phyloP scores from a whole-genome alignment of 2,113 vertebrate genomes.

The Antechinus flavipes region DNA sequence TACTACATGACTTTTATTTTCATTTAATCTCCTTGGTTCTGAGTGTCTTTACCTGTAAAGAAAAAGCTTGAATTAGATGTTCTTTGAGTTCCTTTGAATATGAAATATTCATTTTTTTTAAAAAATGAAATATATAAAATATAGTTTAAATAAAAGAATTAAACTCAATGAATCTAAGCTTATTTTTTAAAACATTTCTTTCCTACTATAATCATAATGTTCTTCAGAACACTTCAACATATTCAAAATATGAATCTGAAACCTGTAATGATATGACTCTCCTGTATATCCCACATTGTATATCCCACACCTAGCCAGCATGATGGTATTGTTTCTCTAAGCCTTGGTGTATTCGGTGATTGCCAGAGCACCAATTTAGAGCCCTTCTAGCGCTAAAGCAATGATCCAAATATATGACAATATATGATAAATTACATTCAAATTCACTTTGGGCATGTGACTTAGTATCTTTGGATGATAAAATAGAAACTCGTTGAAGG shows the following conservation, averaged over 20 bases:
- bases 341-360: background rate
- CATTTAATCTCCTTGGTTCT: background rate
- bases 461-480: background rate
- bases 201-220: slow-evolving; percentile 56
- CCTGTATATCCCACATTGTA: background rate
- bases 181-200: slow-evolving; percentile 54
- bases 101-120: background rate
- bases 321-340: background rate
- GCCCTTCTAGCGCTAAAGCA: background rate
- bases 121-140: slow-evolving; percentile 41
- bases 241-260: background rate
- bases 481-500: background rate
- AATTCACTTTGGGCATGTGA: background rate
- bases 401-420: background rate
- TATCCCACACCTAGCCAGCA: background rate
- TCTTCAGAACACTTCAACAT: slow-evolving; percentile 47
- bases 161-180: slow-evolving; percentile 56
- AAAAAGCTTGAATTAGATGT: background rate
- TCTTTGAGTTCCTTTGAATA: background rate
- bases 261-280: background rate
- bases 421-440: background rate
- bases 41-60: background rate
- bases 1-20: background rate
- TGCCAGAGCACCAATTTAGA: background rate
- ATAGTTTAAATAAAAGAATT: slow-evolving; percentile 56